These are phyloP conservation scores for Nothocercus nigrocapillus DNA, from an alignment of 2,113 vertebrate genomes.

Conservation along the genomic window DNA sequence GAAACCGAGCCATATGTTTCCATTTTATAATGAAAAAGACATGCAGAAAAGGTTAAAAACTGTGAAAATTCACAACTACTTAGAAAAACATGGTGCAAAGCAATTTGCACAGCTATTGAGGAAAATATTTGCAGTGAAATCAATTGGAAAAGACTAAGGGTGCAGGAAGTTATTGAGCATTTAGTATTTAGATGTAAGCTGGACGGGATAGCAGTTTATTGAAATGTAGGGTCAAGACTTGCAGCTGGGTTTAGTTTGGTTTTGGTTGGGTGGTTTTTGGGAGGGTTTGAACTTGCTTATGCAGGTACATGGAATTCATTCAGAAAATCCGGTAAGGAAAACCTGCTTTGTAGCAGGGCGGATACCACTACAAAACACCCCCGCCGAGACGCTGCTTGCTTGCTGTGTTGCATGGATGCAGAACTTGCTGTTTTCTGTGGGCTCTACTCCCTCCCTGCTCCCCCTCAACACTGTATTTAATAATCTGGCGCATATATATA, in stretches of 20 bases:
- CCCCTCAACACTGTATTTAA: not conserved
- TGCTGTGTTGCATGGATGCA: accelerated
- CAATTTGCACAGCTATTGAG: not conserved
- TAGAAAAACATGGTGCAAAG: not conserved
- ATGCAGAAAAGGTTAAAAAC: not conserved
- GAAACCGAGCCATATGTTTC: conserved; percentile 48
- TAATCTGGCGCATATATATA: not conserved
- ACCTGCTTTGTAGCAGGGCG: not conserved
- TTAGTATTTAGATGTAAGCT: not conserved
- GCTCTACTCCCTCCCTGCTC: not conserved
- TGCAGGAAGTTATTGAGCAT: not conserved
- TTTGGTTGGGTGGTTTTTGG: not conserved
- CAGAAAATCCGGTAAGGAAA: not conserved
- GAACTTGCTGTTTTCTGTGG: not conserved
- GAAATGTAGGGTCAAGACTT: not conserved
- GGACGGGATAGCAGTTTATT: not conserved
- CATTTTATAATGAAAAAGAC: conserved; percentile 25
- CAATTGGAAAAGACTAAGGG: not conserved
- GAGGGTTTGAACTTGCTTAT: not conserved
- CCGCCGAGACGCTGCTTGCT: not conserved
- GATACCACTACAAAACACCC: not conserved
- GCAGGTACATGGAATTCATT: not conserved
- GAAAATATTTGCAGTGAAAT: not conserved
- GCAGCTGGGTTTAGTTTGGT: not conserved
- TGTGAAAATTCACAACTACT: not conserved